These are phyloP conservation scores for Anoplius nigerrimus DNA, from an alignment of 2,888 invertebrate species.

Conservation along the genomic window DNA sequence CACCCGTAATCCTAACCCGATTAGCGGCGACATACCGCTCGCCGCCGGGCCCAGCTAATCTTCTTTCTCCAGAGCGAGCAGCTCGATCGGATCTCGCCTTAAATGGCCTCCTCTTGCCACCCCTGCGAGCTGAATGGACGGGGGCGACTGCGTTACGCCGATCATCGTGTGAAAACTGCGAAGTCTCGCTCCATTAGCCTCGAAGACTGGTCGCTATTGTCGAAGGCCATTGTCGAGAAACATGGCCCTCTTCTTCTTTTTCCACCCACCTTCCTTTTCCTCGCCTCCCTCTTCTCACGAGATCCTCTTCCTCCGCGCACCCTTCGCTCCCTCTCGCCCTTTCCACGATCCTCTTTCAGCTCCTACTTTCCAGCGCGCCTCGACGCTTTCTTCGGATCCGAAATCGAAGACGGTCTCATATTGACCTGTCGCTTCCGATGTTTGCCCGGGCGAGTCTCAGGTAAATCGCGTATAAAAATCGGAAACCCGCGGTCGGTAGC, in stretches of 20 bases:
- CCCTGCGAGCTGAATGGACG: slow-evolving; percentile 29
- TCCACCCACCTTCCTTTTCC: slow-evolving; percentile 6
- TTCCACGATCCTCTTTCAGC: slow-evolving; percentile 2
- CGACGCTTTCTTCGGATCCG: slow-evolving; percentile 21
- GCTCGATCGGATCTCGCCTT: slow-evolving; percentile 40
- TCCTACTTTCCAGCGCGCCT: slow-evolving; percentile 26
- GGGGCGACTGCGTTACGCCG: slow-evolving; percentile 45
- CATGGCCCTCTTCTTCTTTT: slow-evolving; percentile 43
- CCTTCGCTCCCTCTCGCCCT: background rate
- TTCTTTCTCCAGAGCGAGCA: slow-evolving; percentile 31
- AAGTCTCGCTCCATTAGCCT: slow-evolving; percentile 65
- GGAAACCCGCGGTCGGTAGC: slow-evolving; percentile 17
- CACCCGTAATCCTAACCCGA: slow-evolving; percentile 54
- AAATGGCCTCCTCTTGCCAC: slow-evolving; percentile 30
- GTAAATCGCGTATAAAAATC: slow-evolving; percentile 53
- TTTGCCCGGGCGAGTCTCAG: slow-evolving; percentile 38
- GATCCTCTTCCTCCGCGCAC: background rate
- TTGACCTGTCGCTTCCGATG: slow-evolving; percentile 43
- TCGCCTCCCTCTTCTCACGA: background rate
- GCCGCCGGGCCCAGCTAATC: slow-evolving; percentile 38
- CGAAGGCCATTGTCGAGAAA: slow-evolving; percentile 54
- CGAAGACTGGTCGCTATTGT: slow-evolving; percentile 59
- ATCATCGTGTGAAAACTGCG: slow-evolving; percentile 66
- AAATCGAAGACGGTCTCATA: slow-evolving; percentile 21
- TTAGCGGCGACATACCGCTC: slow-evolving; percentile 41